Evolutionary conservation across 2,888 invertebrate genomes (phyloP), one percentile per base, ranked within the genome.

Genomic region (Clepsis dumicolana): DNA sequence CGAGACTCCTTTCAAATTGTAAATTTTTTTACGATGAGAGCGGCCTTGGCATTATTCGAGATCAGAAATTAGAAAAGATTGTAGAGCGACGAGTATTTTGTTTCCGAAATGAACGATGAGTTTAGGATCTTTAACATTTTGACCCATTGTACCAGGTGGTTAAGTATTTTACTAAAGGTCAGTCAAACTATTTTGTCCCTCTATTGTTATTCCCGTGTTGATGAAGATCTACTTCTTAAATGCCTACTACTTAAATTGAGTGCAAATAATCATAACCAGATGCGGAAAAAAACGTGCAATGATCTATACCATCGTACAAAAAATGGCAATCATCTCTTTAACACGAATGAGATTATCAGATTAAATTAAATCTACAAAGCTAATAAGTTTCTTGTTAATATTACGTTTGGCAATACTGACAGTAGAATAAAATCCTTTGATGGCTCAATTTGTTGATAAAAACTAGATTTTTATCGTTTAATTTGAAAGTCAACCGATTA

Each of bases 11-110:
- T 72, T 69, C 62, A 54, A 70, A 74, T 62, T 69, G 69, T 73
- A 70, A 65, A 65, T 63, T 62, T 53, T 71, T 74, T 77, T 76
- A 77, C 67, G 65, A 75, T 79, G 77, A 64, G 77, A 79, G 77
- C 61, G 69, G 65, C 79, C 80, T 78, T 78, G 76, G 54, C 60
- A 65, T 72, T 74, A 56, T 70, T 71, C 65, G 53, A 71, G 53
- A 66, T 56, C 71, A 71, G 53, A 71, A 61, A 69, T 70, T 72
- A 61, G 65, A 54, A 62, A 69, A 32, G 59, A 21, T 56, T 54
- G 29, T 59, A 35, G 29, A 29, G 12, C 50, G 24, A 10, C 21
- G 35, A 8, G 53, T 44, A 54, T 61, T 54, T 61, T 61, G 66
- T 35, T 57, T 48, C 44, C 38, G 25, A 50, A 48, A 59, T 61